Conservation (phyloP, 2,797 vertebrate species). For the Poecilia gillii region DNA sequence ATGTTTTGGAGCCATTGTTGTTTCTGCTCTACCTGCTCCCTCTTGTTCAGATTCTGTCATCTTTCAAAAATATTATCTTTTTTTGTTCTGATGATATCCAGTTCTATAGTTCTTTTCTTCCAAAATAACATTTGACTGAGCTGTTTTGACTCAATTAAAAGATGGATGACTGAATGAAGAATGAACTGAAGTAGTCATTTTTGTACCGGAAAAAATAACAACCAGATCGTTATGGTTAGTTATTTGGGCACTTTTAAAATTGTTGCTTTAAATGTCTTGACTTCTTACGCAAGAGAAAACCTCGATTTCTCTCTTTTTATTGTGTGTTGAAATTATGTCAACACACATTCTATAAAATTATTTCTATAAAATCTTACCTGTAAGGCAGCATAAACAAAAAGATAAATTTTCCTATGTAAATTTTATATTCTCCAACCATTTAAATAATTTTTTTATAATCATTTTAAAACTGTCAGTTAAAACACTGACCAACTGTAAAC, state of each 20-base stretch:
- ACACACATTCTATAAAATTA: neutral
- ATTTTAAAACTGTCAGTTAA: neutral
- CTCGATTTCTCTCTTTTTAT: neutral
- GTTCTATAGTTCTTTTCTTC: no score
- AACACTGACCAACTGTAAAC: neutral
- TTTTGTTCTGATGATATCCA: no score
- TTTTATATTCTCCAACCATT: neutral
- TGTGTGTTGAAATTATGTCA: neutral
- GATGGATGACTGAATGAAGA: no score
- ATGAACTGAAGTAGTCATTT: no score
- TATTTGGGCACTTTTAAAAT: neutral
- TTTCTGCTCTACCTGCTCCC: no score
- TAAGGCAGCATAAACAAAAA: neutral
- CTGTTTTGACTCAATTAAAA: no score
- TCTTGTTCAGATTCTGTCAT: no score
- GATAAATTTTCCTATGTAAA: neutral
- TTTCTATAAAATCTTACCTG: neutral
- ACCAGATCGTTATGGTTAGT: neutral
- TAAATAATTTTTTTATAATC: neutral
- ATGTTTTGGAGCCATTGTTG: no score
- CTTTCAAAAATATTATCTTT: no score
- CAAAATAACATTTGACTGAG: no score
- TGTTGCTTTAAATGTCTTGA: neutral
- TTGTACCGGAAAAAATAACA: neutral
- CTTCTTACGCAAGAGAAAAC: neutral